Percentiles rank a stretch among this genome's conserved stretches.
Conservation (phyloP, 2,113 vertebrate species). For the Trinectes maculatus region DNA sequence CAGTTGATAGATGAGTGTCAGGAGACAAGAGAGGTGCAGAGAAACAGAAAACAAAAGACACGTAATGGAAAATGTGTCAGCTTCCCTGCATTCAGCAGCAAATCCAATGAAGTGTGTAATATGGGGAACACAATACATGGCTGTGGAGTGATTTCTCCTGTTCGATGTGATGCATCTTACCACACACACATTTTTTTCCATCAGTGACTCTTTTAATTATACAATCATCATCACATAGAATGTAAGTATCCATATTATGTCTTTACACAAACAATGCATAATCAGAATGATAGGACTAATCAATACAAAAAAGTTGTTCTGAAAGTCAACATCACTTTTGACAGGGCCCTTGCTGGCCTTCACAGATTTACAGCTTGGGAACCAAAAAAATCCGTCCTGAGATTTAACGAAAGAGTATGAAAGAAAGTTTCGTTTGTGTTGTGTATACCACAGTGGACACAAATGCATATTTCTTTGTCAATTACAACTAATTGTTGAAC, state of each 20-base stretch:
- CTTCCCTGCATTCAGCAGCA: conserved; percentile 28
- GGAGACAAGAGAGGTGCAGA: conserved; percentile 25
- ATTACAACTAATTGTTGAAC: conserved; percentile 11
- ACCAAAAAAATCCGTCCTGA: conserved; percentile 63
- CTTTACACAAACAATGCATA: conserved; percentile 68
- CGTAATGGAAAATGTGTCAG: conserved; percentile 46
- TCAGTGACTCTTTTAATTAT: conserved; percentile 60
- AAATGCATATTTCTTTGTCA: conserved; percentile 18
- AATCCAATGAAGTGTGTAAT: conserved; percentile 39
- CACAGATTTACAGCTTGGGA: conserved; percentile 44
- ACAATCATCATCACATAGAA: conserved; percentile 63
- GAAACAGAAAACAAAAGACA: conserved; percentile 30
- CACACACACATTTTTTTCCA: conserved; percentile 27
- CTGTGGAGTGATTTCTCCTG: conserved; percentile 6
- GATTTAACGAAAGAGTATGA: conserved; percentile 38
- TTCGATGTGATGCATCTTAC: conserved; percentile 6
- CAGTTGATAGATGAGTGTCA: conserved; percentile 7
- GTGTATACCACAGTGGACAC: conserved; percentile 15
- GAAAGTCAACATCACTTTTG: conserved; percentile 45
- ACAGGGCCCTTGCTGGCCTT: conserved; percentile 32
- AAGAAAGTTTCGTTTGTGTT: conserved; percentile 14
- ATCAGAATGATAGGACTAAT: conserved; percentile 47
- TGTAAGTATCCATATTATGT: conserved; percentile 39
- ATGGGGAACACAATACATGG: conserved; percentile 20
- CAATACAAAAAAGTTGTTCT: conserved; percentile 47